Conservation (phyloP, 1,140 invertebrate genomes). For the Drosophila carrolli region DNA sequence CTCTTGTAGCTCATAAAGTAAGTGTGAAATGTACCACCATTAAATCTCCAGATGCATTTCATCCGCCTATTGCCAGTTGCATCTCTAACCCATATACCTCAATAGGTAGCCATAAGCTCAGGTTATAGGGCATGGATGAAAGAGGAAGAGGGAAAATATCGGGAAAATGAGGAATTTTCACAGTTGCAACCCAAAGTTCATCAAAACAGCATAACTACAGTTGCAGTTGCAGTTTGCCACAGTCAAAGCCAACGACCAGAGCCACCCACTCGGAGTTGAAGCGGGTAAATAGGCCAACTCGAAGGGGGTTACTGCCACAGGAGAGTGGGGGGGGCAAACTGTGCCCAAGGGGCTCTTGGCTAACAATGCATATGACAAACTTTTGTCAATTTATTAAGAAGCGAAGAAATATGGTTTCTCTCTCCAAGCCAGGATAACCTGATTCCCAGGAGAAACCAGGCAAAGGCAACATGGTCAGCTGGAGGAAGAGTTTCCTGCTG, state of each 20-base stretch:
- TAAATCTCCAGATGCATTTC: background rate
- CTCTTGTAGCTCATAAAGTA: no score
- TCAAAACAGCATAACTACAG: slow-evolving; percentile 58
- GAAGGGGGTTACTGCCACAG: slow-evolving; percentile 7
- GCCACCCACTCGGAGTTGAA: slow-evolving; percentile 42
- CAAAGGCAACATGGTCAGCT: slow-evolving; percentile 54
- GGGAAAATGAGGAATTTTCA: slow-evolving; percentile 24
- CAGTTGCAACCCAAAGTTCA: slow-evolving; percentile 61
- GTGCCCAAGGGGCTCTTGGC: slow-evolving; percentile 66
- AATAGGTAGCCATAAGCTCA: slow-evolving; percentile 4
- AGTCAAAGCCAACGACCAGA: slow-evolving; percentile 13
- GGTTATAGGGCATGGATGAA: slow-evolving; percentile 10
- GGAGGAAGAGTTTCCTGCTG: slow-evolving; percentile 46
- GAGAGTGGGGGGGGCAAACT: background rate
- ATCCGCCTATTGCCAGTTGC: no score
- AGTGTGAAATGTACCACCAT: background rate
- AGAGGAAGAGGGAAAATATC: slow-evolving; percentile 5
- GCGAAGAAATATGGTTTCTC: slow-evolving; percentile 50
- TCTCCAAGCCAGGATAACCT: slow-evolving; percentile 57
- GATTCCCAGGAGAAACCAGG: slow-evolving; percentile 65
- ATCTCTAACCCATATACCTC: slow-evolving; percentile 23
- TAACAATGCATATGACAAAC: slow-evolving; percentile 82
- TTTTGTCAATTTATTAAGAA: slow-evolving; percentile 83
- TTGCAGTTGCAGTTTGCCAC: slow-evolving; percentile 13
- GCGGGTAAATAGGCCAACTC: slow-evolving; percentile 59